Evolutionary conservation across 2,888 invertebrate species (phyloP), one percentile per base, ranked within the genome.

Genomic region (Conus canariensis): DNA sequence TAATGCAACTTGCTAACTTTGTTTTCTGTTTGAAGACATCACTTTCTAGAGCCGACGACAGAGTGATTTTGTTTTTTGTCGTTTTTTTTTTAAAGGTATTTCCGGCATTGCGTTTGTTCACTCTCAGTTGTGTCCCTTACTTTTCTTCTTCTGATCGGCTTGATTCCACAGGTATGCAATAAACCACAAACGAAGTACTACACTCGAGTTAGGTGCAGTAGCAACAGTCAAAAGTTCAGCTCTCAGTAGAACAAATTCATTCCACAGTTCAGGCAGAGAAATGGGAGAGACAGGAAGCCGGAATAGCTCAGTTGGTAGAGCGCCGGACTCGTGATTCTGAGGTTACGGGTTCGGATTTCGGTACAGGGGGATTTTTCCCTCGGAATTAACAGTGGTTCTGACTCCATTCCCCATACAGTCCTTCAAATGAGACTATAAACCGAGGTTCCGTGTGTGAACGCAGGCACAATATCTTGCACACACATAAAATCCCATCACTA

Each of bases 71-170:
- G 74, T 74, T 19, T 45, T 45, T 74, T n/a, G 74, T 74, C 4
- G 45, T 45, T 45, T 45, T 45, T 4, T 4, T 45, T 4, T 30
- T 1, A 2, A 4, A 45, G 45, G 45, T 9, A 74, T 25, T 74
- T 74, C 74, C 74, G 19, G n/a, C 74, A n/a, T 74, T 74, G 22
- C 9, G 74, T 74, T 14, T 19, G 74, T 74, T 10, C 74, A 10
- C n/a, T n/a, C 74, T 6, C 74, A 74, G 74, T 74, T 74, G n/a
- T 74, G 74, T n/a, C 74, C 74, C 74, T 74, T 74, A 45, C 45
- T 74, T 19, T 22, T 10, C 74, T 10, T n/a, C 9, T 74, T 1
- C 74, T 0, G n/a, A 25, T 74, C 45, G 45, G 45, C 45, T 74
- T 1, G 74, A 9, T 5, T n/a, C 9, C 9, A 22, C n/a, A 19